phyloP scores from a whole-genome alignment of 2,797 vertebrate species.

The Brachymystax lenok region DNA sequence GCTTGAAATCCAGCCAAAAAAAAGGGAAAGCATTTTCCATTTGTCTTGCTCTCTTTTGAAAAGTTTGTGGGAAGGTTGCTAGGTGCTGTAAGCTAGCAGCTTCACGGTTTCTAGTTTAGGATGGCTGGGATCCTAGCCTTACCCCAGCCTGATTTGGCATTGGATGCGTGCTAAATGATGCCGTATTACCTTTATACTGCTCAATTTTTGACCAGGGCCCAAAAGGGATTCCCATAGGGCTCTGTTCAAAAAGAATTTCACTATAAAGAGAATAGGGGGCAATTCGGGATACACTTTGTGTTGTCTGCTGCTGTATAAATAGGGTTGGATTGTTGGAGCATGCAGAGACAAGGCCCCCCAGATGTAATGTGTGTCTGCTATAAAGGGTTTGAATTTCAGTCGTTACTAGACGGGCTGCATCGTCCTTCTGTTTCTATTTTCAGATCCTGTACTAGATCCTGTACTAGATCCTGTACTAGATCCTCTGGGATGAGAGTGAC shows the following conservation, averaged over 20 bases:
- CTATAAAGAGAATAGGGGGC: neutral
- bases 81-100: slow-evolving; percentile 27
- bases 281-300: neutral
- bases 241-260: neutral
- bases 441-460: slow-evolving; percentile 23
- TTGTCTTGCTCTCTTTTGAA: slow-evolving; percentile 15
- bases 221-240: neutral
- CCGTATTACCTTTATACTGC: neutral
- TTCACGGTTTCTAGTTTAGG: slow-evolving; percentile 15
- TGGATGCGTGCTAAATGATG: too few species aligned
- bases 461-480: slow-evolving; percentile 24
- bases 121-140: slow-evolving; percentile 19
- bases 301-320: slow-evolving; percentile 20
- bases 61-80: slow-evolving; percentile 21
- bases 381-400: slow-evolving; percentile 35
- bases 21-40: slow-evolving; percentile 13
- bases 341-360: slow-evolving; percentile 34
- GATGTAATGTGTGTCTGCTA: slow-evolving; percentile 32
- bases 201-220: neutral
- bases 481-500: neutral
- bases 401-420: slow-evolving; percentile 22
- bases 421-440: slow-evolving; percentile 22
- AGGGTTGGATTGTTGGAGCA: slow-evolving; percentile 12
- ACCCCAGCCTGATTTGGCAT: slow-evolving; percentile 33
- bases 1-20: slow-evolving; percentile 23